phyloP scores from a whole-genome alignment of 1,140 invertebrate species.

The Triops longicaudatus region DNA sequence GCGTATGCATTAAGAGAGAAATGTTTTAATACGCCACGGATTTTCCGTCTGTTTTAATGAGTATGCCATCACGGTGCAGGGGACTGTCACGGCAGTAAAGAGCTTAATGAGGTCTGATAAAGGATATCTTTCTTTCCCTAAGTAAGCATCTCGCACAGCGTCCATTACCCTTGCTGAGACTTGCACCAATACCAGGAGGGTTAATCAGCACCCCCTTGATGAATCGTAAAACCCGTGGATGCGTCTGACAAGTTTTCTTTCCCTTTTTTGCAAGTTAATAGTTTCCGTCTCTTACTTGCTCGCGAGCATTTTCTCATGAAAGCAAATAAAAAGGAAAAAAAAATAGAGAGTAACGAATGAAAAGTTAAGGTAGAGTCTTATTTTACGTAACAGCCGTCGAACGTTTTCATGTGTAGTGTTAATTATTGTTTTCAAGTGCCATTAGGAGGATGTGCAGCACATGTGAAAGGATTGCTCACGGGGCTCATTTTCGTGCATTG shows the following conservation, averaged over 20 bases:
- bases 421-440: too few relatives aligned
- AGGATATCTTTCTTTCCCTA: neutral
- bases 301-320: neutral
- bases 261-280: neutral
- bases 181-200: neutral
- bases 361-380: too few relatives aligned
- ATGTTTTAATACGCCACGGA: neutral
- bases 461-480: too few relatives aligned
- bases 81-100: constrained; percentile 1
- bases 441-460: too few relatives aligned
- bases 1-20: neutral
- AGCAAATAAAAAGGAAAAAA: neutral
- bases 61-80: neutral
- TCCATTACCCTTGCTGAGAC: neutral
- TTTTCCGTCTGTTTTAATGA: constrained; percentile 9
- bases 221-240: neutral
- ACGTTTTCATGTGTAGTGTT: too few relatives aligned
- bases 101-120: constrained; percentile 12
- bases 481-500: too few relatives aligned
- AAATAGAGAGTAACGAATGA: too few relatives aligned
- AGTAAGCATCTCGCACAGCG: constrained; percentile 12
- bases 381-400: too few relatives aligned
- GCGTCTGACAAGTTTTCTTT: neutral
- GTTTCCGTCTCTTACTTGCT: neutral
- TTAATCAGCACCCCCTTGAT: constrained; percentile 14